Conservation (phyloP, 2,888 invertebrate genomes). For the Drosophila buzzatii region DNA sequence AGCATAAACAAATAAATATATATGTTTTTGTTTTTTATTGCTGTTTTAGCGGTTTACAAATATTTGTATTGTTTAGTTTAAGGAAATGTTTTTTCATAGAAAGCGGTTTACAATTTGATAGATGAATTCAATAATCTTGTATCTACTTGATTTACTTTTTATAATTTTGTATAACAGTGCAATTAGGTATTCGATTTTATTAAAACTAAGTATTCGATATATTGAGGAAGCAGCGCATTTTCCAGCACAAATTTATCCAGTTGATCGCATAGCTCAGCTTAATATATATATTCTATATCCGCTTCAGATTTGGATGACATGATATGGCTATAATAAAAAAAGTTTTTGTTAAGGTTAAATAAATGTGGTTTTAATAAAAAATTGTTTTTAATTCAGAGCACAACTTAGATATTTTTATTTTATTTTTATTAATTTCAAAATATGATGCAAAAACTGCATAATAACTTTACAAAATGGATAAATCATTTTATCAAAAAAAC, state of each 20-base stretch:
- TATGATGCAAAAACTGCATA: not conserved
- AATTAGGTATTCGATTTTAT: too few relatives aligned
- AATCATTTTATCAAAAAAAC: not conserved
- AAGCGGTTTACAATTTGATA: not conserved
- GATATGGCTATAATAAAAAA: not conserved
- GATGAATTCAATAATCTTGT: not conserved
- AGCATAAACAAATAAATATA: slow-evolving; percentile 6
- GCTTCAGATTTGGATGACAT: not conserved
- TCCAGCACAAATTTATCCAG: not conserved
- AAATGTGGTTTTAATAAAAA: not conserved
- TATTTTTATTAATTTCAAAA: not conserved
- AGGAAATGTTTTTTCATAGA: not conserved
- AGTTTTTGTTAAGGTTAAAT: not conserved
- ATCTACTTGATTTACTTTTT: not conserved
- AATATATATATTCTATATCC: not conserved
- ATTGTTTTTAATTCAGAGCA: not conserved
- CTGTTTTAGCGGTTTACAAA: not conserved
- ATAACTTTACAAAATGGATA: not conserved
- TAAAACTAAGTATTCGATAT: not conserved
- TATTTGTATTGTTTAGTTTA: not conserved
- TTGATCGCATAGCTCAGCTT: too few relatives aligned
- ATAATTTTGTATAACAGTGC: too few relatives aligned
- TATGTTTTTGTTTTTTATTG: not conserved
- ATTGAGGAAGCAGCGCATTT: not conserved
- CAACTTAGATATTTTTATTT: not conserved